Base-by-base conservation (phyloP, 1,140 invertebrate species). In the Drosophila ercepeae region DNA sequence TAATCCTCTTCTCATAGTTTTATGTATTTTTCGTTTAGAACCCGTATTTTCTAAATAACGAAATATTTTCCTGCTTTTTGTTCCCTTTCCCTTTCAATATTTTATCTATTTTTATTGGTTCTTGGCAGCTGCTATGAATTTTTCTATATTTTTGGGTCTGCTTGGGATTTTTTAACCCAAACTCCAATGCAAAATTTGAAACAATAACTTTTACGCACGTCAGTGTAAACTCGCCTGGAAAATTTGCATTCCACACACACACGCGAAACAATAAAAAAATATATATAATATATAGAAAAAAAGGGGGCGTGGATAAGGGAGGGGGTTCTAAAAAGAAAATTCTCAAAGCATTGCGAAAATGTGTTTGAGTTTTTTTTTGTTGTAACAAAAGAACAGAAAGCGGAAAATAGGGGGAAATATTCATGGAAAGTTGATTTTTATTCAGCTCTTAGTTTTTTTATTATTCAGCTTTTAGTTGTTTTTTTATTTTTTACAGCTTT, bases 151-250 rank as follows among this genome's bases (percentile, higher is more conserved):
- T 45, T 29, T 19, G 8, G 11, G 7, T 36, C 45, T 32, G 25
- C 19, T 11, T 23, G 51, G 1, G 60, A 67, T 65, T 53, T 53
- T 67, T 53, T 39, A 68, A 45, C 42, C 42, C 46, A 13, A 41
- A 69, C 67, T 65, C 75, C 64, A 75, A 79, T 86, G 63, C 75
- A 86, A 84, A 84, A 84, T 75, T 79, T 86, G 76, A 86, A 84
- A 84, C 81, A 84, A 86, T 84, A 84, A 84, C 81, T 86, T 84
- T 86, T 73, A 81, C 81, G 81, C 81, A 86, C 70, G 76, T 79
- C 78, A 82, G 78, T 83, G 78, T 65, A 83, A 83, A 53, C 78
- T 83, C 74, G 52, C 63, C 78, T 77, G 64, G 69, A 82, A 82
- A 82, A 83, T 82, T 82, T 82, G 69, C 75, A 82, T 78, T 65